Percentiles rank a stretch among this genome's conserved stretches.
Conservation (phyloP, 2,797 vertebrate species). For the Pipistrellus nathusii region DNA sequence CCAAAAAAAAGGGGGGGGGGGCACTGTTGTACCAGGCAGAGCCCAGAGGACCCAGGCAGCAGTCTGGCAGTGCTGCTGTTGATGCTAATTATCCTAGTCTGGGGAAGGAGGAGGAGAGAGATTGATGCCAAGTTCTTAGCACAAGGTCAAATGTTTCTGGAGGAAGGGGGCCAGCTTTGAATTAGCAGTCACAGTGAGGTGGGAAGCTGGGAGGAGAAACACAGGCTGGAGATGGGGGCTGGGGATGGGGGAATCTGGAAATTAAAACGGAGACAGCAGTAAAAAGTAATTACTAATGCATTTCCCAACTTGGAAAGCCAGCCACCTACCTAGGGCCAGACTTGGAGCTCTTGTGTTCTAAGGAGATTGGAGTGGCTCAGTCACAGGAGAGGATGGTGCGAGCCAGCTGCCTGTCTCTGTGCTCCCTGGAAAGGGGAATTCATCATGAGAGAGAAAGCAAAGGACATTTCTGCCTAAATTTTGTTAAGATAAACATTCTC, state of each 20-base stretch:
- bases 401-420: conserved; percentile 51
- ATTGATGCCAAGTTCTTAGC: conserved; percentile 70
- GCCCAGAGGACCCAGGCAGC: conserved; percentile 40
- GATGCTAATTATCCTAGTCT: conserved; percentile 70
- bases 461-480: conserved; percentile 33
- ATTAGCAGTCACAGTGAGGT: conserved; percentile 69
- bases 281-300: conserved; percentile 76
- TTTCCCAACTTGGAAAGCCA: conserved; percentile 77
- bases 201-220: conserved; percentile 61
- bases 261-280: conserved; percentile 71
- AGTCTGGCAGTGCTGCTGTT: conserved; percentile 15
- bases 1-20: conserved; percentile 21
- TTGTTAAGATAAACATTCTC: conserved; percentile 8
- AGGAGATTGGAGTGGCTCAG: conserved; percentile 67
- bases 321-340: conserved; percentile 72
- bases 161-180: conserved; percentile 72
- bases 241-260: conserved; percentile 33
- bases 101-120: conserved; percentile 55
- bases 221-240: not conserved
- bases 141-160: conserved; percentile 78
- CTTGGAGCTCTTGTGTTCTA: conserved; percentile 64
- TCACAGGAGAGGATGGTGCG: conserved; percentile 51
- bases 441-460: conserved; percentile 62
- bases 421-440: conserved; percentile 51
- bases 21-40: conserved; percentile 38